Evolutionary conservation across 2,888 invertebrate species (phyloP).

Genomic region (Lepidocyrtoides sp.): DNA sequence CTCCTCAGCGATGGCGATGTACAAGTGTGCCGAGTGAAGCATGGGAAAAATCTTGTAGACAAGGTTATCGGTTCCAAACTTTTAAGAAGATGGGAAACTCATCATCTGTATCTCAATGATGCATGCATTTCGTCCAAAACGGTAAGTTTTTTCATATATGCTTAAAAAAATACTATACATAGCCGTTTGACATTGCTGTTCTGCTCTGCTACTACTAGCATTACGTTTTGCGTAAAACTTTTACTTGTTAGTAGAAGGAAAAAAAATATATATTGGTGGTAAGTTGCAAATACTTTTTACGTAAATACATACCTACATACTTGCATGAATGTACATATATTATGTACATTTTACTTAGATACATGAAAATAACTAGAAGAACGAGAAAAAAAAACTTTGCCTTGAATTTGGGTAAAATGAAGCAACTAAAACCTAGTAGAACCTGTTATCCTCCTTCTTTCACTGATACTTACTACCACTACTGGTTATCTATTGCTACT

Average conservation of each 20-base stretch:
- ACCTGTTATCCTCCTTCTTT: not conserved
- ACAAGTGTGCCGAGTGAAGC: constrained; percentile 92
- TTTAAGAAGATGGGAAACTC: constrained; percentile 92
- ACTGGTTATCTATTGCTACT: not conserved
- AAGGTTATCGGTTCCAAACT: constrained; percentile 93
- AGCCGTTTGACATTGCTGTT: too few species aligned
- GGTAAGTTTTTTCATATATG: constrained; percentile 88
- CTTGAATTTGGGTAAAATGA: not conserved
- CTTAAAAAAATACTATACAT: too few species aligned
- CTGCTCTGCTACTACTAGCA: too few species aligned
- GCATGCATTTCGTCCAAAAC: constrained; percentile 91
- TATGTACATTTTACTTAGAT: too few species aligned
- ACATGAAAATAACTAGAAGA: too few species aligned
- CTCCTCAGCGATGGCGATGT: constrained; percentile 91
- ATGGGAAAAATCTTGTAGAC: constrained; percentile 92
- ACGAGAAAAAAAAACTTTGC: too few species aligned
- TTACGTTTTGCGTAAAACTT: too few species aligned
- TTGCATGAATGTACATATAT: too few species aligned
- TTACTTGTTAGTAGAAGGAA: not conserved
- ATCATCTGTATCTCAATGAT: constrained; percentile 90
- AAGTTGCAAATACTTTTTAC: too few species aligned
- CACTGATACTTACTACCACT: too few species aligned
- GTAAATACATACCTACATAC: too few species aligned
- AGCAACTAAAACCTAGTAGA: not conserved
- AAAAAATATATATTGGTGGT: too few species aligned